Percentiles rank a stretch among this genome's conserved stretches.
phyloP scores from a whole-genome alignment of 1,140 invertebrate genomes.

The Caerostris darwini region DNA sequence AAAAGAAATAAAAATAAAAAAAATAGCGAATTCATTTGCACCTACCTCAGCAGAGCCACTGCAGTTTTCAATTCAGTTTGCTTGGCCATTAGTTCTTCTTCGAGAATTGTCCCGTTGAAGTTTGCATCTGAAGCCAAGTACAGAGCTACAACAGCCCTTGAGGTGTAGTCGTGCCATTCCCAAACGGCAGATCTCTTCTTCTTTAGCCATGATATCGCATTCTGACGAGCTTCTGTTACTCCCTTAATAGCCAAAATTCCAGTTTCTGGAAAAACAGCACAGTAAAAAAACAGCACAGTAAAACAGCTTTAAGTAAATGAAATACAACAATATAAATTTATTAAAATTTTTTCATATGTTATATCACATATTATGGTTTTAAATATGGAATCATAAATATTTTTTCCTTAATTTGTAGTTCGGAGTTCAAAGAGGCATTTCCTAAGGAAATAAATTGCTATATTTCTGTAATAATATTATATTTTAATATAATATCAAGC shows the following conservation, averaged over 20 bases:
- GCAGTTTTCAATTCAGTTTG: slow-evolving; percentile 27
- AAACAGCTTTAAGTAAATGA: no score
- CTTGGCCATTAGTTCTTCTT: slow-evolving; percentile 60
- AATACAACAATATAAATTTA: no score
- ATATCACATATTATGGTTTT: no score
- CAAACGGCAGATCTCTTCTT: not conserved
- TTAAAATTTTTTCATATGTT: no score
- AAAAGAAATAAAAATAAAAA: no score
- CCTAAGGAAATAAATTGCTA: no score
- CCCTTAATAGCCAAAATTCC: not conserved
- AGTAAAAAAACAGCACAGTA: no score
- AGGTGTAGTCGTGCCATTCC: slow-evolving; percentile 22
- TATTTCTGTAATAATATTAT: no score
- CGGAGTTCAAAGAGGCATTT: no score
- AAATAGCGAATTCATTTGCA: not conserved
- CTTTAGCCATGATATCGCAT: not conserved
- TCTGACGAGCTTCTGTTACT: not conserved
- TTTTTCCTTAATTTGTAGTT: no score
- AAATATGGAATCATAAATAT: no score
- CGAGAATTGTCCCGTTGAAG: not conserved
- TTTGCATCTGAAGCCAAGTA: not conserved
- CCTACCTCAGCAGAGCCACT: slow-evolving; percentile 16
- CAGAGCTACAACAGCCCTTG: slow-evolving; percentile 10
- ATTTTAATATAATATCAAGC: no score
- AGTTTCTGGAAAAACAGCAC: slow-evolving; percentile 34